phyloP scores from a whole-genome alignment of 2,888 invertebrate species.

The Sabatieria punctata region DNA sequence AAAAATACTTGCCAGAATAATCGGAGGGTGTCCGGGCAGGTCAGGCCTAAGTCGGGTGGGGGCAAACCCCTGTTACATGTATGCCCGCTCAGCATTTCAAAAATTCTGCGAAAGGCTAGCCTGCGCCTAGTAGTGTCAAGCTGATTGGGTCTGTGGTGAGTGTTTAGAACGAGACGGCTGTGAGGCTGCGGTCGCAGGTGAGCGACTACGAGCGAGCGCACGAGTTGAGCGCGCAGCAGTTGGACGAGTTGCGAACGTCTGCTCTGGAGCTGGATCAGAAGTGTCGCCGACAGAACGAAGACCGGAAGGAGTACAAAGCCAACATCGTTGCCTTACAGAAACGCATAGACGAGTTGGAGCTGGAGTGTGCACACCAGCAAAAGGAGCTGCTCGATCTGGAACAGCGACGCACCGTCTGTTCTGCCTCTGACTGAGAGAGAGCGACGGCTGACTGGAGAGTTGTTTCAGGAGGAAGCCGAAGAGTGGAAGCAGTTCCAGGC shows the following conservation, averaged over 20 bases:
- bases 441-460: constrained; percentile 46
- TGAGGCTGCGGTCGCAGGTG: too few species aligned
- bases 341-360: constrained; percentile 46
- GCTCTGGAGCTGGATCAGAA: constrained; percentile 45
- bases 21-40: too few species aligned
- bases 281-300: constrained; percentile 61
- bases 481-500: constrained; percentile 90
- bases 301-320: constrained; percentile 53
- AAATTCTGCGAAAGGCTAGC: too few species aligned
- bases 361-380: not conserved
- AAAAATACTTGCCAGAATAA: too few species aligned
- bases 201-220: not conserved
- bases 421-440: constrained; percentile 35
- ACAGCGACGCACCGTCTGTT: not conserved
- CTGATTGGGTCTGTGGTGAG: too few species aligned
- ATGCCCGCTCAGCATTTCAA: too few species aligned
- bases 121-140: too few species aligned
- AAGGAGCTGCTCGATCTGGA: too few species aligned
- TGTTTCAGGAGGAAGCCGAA: constrained; percentile 43
- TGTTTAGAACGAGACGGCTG: too few species aligned
- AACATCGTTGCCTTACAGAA: constrained; percentile 36
- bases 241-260: constrained; percentile 44
- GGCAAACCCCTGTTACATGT: too few species aligned
- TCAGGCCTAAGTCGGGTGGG: too few species aligned
- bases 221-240: constrained; percentile 4